These are phyloP conservation scores for Puffinus mauretanicus DNA, from an alignment of 2,113 vertebrate species.

Conservation along the genomic window DNA sequence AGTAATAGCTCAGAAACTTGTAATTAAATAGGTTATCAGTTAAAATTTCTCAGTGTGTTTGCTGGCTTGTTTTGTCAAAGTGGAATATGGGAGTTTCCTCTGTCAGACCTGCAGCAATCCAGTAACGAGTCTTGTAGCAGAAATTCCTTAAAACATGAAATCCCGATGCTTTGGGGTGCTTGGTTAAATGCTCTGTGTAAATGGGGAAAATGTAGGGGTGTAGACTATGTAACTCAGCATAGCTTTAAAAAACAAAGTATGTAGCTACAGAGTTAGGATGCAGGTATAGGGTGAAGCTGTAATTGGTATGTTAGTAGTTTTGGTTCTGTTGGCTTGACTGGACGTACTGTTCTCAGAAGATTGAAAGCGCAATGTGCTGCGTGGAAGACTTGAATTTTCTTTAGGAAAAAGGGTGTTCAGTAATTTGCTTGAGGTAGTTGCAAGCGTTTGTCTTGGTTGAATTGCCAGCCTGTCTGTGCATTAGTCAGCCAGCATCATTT, in stretches of 20 bases:
- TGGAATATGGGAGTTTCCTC: background rate
- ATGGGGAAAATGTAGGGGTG: background rate
- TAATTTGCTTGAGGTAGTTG: slow-evolving; percentile 10
- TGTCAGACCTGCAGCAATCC: background rate
- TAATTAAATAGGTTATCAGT: background rate
- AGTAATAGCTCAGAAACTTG: background rate
- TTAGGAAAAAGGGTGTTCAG: background rate
- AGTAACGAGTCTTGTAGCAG: background rate
- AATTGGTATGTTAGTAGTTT: background rate
- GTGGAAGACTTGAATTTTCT: background rate
- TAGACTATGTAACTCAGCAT: fast-evolving
- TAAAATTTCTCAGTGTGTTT: background rate
- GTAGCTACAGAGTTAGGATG: background rate
- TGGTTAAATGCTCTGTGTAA: background rate
- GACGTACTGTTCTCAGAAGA: background rate
- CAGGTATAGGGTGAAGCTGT: background rate
- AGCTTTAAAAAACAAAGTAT: background rate
- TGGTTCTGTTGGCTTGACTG: background rate
- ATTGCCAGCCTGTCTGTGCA: slow-evolving; percentile 46
- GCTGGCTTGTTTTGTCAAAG: background rate
- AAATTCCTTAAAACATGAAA: background rate
- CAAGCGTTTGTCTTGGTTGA: slow-evolving; percentile 5
- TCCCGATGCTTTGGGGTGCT: fast-evolving
- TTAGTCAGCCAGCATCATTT: slow-evolving; percentile 30
- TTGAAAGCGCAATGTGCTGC: fast-evolving